phyloP scores from a whole-genome alignment of 2,797 vertebrate genomes.

The Telmatherina bonti region DNA sequence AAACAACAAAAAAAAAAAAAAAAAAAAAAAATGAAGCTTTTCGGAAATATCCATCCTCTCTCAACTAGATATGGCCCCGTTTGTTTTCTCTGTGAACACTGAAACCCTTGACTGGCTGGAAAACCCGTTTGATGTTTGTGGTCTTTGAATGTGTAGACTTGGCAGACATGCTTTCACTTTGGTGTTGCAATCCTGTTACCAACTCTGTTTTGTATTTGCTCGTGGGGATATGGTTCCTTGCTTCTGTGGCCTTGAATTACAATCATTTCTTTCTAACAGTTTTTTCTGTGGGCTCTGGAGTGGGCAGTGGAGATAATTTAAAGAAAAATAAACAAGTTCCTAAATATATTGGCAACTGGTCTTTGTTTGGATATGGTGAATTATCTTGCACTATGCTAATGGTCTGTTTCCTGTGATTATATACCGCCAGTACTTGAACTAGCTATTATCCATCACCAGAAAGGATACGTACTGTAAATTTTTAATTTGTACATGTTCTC shows the following conservation, averaged over 20 bases:
- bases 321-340: slow-evolving; percentile 72
- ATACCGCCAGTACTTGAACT: slow-evolving; percentile 19
- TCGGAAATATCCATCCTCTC: slow-evolving; percentile 55
- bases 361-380: slow-evolving; percentile 41
- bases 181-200: slow-evolving; percentile 80
- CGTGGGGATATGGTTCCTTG: slow-evolving; percentile 75
- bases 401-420: slow-evolving; percentile 9
- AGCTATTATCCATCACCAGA: slow-evolving; percentile 25
- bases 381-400: not conserved
- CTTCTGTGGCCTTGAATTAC: slow-evolving; percentile 83
- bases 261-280: slow-evolving; percentile 65
- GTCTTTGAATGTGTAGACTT: slow-evolving; percentile 79
- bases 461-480: slow-evolving; percentile 19
- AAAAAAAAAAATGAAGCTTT: too few species aligned
- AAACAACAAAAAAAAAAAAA: slow-evolving; percentile 13
- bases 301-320: slow-evolving; percentile 56
- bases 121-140: slow-evolving; percentile 76
- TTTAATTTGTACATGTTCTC: slow-evolving; percentile 35
- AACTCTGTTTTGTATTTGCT: slow-evolving; percentile 79
- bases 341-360: slow-evolving; percentile 61
- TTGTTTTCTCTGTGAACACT: slow-evolving; percentile 65
- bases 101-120: slow-evolving; percentile 71
- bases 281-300: slow-evolving; percentile 63
- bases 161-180: slow-evolving; percentile 76
- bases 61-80: slow-evolving; percentile 55